Evolutionary conservation across 2,797 vertebrate genomes (phyloP).

Genomic region (Chromobotia macracanthus): DNA sequence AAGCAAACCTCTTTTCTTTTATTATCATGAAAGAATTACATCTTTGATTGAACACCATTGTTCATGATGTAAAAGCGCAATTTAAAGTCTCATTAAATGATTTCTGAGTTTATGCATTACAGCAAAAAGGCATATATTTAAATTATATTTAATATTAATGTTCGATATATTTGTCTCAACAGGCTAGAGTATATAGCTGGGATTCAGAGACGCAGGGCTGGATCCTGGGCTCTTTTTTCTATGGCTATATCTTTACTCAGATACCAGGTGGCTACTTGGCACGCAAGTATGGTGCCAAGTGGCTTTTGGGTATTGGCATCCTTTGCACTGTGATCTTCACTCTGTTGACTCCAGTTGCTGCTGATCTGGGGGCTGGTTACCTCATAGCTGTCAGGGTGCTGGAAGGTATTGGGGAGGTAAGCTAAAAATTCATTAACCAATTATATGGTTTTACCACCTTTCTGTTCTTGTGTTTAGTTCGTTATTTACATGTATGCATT

Average conservation of each 20-base stretch:
- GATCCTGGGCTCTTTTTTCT: conserved; percentile 98
- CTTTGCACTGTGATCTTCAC: conserved; percentile 89
- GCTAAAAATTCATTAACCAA: neutral
- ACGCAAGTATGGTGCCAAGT: conserved; percentile 86
- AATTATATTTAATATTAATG: neutral
- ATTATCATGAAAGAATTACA: no score
- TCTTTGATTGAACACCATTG: neutral
- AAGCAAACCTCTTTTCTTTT: neutral
- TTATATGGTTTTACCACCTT: neutral
- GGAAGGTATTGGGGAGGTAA: conserved; percentile 95
- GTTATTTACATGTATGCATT: neutral
- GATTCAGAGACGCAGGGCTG: conserved; percentile 93
- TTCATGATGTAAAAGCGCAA: neutral
- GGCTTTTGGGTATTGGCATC: conserved; percentile 88
- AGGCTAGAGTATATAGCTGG: conserved; percentile 92
- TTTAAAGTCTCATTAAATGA: neutral
- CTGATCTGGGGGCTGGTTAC: conserved; percentile 85
- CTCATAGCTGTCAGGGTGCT: conserved; percentile 88
- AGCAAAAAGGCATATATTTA: neutral
- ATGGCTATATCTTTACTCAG: conserved; percentile 97
- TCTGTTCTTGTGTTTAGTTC: neutral
- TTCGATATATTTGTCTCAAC: conserved; percentile 30
- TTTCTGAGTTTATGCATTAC: neutral
- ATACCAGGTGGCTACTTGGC: conserved; percentile 94
- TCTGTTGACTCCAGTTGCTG: conserved; percentile 89